Base-by-base conservation (phyloP, 2,888 invertebrate species). In the Spatulosminthurus flaviceps region DNA sequence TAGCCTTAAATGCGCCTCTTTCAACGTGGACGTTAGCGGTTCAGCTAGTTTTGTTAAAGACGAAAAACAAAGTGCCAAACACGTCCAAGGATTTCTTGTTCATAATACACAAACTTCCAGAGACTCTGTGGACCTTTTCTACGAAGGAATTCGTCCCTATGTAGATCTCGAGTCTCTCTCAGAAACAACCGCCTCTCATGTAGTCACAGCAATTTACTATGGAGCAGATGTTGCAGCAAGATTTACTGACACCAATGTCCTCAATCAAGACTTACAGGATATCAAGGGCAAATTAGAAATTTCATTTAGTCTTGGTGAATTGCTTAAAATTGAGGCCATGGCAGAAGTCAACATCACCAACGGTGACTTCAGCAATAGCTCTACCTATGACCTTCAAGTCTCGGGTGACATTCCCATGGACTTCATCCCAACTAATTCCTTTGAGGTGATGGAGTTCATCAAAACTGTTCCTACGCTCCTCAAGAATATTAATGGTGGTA, bases 81-180 rank as follows among this genome's bases (percentile, higher is more conserved):
- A 22, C 64, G 24, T 64, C 13, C 24, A 64, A 16, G 64, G 64
- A 2, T 64, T 24, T 22, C 26, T 64, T 9, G 29, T 69, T 2
- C 34, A 69, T 29, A 13, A 69, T 4, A 29, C 34, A 7, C 28
- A 34, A 69, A 69, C 69, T n/a, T 11, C 9, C 11, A 69, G 22
- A 69, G 69, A 69, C 4, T 22, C 69, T 1, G 69, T 69, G 5
- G 69, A 69, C 29, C 29, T 69, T n/a, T 69, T 64, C 24, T 22
- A 64, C 16, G 64, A 64, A 64, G 64, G 64, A 4, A 64, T 64
- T 24, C 64, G 64, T 1, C 64, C 64, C 2, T 64, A 64, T 26
- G 26, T 64, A 9, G 64, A 64, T 24, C 24, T 64, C 5, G 13
- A 19, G 2, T 11, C 1, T 22, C 64, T 64, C 11, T 19, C n/a